phyloP scores from a whole-genome alignment of 1,140 invertebrate genomes.

The Drosophila novamexicana region DNA sequence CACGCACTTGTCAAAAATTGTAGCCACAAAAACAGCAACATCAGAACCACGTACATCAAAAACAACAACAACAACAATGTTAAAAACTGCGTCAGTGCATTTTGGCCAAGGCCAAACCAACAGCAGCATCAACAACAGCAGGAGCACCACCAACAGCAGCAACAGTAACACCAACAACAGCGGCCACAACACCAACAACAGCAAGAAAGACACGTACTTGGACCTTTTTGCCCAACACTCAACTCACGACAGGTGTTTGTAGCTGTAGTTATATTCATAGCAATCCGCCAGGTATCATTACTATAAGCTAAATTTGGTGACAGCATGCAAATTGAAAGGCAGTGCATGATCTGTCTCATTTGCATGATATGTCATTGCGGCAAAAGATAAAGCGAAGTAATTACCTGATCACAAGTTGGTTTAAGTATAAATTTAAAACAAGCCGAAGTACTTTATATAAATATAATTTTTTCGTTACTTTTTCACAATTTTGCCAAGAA shows the following conservation, averaged over 20 bases:
- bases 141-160: constrained; percentile 17
- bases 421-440: too few relatives aligned
- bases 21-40: constrained; percentile 64
- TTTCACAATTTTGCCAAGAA: too few relatives aligned
- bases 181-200: constrained; percentile 53
- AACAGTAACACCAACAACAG: constrained; percentile 32
- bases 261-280: constrained; percentile 37
- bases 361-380: too few relatives aligned
- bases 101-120: constrained; percentile 76
- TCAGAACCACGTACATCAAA: constrained; percentile 44
- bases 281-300: neutral
- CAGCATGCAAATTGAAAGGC: neutral
- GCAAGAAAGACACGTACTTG: constrained; percentile 76
- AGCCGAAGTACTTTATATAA: too few relatives aligned
- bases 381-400: too few relatives aligned
- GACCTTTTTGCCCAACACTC: constrained; percentile 75
- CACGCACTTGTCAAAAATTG: constrained; percentile 74
- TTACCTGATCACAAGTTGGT: too few relatives aligned
- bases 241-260: constrained; percentile 73
- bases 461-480: too few relatives aligned
- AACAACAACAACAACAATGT: constrained; percentile 35
- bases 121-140: constrained; percentile 29
- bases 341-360: too few relatives aligned
- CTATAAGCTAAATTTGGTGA: neutral
- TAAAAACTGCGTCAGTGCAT: constrained; percentile 68